Percentiles rank a stretch among this genome's conserved stretches.
These are phyloP conservation scores for Tursiops truncatus DNA, from an alignment of 2,113 vertebrate species.

Conservation along the genomic window DNA sequence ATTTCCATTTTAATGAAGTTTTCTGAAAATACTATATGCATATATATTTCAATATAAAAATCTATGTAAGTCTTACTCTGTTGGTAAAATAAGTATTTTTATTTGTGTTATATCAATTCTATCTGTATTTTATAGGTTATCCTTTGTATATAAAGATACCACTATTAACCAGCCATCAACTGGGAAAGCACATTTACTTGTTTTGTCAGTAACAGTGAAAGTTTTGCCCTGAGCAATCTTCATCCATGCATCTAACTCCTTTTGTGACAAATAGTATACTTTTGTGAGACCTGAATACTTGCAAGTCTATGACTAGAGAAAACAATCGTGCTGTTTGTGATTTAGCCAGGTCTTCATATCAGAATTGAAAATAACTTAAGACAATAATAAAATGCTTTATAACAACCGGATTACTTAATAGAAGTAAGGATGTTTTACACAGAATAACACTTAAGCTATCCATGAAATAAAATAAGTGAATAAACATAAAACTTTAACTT, in stretches of 20 bases:
- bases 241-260: neutral
- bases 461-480: neutral
- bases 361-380: neutral
- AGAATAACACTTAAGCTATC: neutral
- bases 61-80: neutral
- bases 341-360: neutral
- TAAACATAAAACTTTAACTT: neutral
- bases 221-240: neutral
- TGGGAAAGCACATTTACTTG: neutral
- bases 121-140: neutral
- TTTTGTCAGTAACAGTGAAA: neutral
- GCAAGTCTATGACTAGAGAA: neutral
- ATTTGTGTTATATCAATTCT: neutral
- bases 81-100: neutral
- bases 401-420: neutral
- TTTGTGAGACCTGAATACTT: neutral
- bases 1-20: slow-evolving; percentile 69
- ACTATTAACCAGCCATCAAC: neutral
- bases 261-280: neutral
- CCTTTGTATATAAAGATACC: neutral
- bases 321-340: neutral
- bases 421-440: neutral
- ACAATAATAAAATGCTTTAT: neutral
- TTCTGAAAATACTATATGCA: neutral
- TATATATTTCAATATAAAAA: slow-evolving; percentile 13